Base-by-base conservation (phyloP, 2,797 vertebrate genomes). In the Myoxocephalus aenaeus region DNA sequence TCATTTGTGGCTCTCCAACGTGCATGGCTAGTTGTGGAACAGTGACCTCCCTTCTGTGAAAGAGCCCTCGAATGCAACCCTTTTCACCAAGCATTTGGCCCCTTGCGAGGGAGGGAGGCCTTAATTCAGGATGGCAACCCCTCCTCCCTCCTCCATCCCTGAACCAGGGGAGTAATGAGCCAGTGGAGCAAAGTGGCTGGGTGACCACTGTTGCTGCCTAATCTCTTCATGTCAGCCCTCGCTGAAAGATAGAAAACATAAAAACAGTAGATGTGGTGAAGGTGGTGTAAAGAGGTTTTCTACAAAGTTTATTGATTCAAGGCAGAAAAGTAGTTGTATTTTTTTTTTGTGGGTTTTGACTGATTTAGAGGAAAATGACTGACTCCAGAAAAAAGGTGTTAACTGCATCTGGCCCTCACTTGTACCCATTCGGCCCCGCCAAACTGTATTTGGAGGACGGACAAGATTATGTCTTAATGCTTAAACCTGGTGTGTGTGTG, bases 71-170 rank as follows among this genome's bases (percentile, higher is more conserved):
- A 85, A 81, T 25, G 58, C 70, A 80, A 80, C 82, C 77, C 77
- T 88, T 75, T 72, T 83, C 79, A 78, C 69, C 32, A 17, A 78
- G 70, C 84, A 8, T 86, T 90, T 81, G 79, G 67, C 86, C 83
- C 63, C 53, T 77, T 61, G 75, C 15, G 61, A 84, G 81, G 48
- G 61, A 84, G 81, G 48, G 68, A 87, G 81, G 76, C 78, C 80
- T 88, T 85, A 83, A 91, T 91, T 90, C 77, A 85, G 81, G 65
- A 65, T 79, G 89, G 83, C 90, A 83, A 80, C n/a, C 40, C 53
- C 29, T 57, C 10, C 53, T 20, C 68, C n/a, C 40, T 8, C 59
- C n/a, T 22, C 40, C 29, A 17, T 40, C 64, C 66, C 73, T 65
- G 62, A 65, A 70, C 62, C 46, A 38, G 56, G 29, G 63, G 68